Evolutionary conservation across 2,888 invertebrate genomes (phyloP).

Genomic region (Pristionchus arcanus): DNA sequence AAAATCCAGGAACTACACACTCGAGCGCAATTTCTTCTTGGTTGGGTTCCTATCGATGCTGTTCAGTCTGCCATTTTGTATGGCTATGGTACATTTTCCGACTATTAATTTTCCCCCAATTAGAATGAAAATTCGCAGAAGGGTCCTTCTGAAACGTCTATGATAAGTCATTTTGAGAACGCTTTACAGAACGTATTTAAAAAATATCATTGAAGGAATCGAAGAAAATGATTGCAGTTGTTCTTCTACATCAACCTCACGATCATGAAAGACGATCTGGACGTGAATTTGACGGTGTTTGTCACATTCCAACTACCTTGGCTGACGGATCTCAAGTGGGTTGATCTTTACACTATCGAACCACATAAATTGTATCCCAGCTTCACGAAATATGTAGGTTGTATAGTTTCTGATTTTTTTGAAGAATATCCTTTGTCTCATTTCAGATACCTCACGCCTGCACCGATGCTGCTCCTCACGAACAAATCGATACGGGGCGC

Average conservation of each 20-base stretch:
- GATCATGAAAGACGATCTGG: not conserved
- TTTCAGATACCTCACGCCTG: not conserved
- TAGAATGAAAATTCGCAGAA: no score
- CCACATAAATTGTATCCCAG: no score
- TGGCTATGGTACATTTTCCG: not conserved
- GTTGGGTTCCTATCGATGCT: not conserved
- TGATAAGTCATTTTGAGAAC: no score
- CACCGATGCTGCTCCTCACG: not conserved
- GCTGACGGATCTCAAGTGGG: slow-evolving; percentile 24
- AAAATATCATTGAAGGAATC: not conserved
- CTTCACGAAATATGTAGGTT: no score
- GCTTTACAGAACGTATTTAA: no score
- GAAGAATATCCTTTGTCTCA: no score
- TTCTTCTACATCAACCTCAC: not conserved
- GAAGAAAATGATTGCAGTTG: not conserved
- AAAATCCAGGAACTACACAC: not conserved
- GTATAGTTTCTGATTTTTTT: no score
- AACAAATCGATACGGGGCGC: not conserved
- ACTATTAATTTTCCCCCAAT: no score
- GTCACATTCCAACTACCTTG: not conserved
- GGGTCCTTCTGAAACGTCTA: no score
- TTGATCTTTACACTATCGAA: not conserved
- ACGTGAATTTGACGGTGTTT: not conserved
- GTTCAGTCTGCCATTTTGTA: not conserved
- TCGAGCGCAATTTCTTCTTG: not conserved